Base-by-base conservation (phyloP, 2,113 vertebrate genomes). In the Podarcis cretensis region DNA sequence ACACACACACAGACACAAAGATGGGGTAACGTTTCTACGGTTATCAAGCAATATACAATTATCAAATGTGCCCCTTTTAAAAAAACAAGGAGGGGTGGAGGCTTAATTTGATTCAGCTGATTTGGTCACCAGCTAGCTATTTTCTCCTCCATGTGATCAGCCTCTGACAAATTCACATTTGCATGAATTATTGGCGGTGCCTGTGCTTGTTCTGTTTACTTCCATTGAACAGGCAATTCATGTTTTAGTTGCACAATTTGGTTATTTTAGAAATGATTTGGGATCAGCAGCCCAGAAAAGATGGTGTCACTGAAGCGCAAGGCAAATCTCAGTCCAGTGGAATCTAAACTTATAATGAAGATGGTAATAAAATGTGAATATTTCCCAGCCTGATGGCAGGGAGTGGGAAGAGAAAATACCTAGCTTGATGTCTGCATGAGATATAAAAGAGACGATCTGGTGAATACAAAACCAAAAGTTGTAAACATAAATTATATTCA, bases 271-370 rank as follows among this genome's bases (percentile, higher is more conserved):
- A 87, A 87, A 74, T 81, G 57, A 82, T 87, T 75, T 87, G 69
- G 32, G 35, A 87, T 79, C 68, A 82, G 54, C 25, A 74, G 79
- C 54, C 54, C 79, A 82, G 80, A 88, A 88, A 83, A 83, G 54
- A 88, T 88, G 80, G 10, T 82, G 59, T 75, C 69, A 75, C 27
- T 83, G 87, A 83, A 76, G 80, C 20, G 35, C 80, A 83, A 83
- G 80, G 80, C 80, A 65, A 88, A 88, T 76, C 59, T 83, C 57
- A 88, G 57, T 43, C 63, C 71, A 48, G 80, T 75, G 59, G 69
- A 43, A 88, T 88, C 87, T 35, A 83, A 88, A 83, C 80, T 75
- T 88, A 83, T 88, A 88, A 88, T 88, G 87, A 88, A 83, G 87
- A 88, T 83, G 87, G 48, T 83, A 88, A 88, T 83, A 83, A 82